Evolutionary conservation across 2,797 vertebrate genomes (phyloP).

Genomic region (Sternarchorhynchus goeldii): DNA sequence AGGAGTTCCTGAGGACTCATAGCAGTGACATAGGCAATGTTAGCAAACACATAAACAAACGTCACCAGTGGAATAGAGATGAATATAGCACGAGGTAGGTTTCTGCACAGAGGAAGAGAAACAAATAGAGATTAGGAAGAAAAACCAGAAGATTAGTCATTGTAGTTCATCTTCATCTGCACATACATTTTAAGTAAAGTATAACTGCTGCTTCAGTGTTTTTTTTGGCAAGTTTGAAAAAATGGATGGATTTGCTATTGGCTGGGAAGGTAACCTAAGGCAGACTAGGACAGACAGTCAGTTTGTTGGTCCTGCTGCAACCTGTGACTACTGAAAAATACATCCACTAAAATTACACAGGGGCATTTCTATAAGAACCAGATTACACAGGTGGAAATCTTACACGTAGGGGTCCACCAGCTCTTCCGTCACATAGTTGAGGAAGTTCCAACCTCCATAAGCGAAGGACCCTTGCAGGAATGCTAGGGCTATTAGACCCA

Average conservation of each 20-base stretch:
- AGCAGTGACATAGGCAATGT: slow-evolving; percentile 93
- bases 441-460: slow-evolving; percentile 95
- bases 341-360: not conserved
- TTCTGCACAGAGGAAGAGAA: slow-evolving; percentile 70
- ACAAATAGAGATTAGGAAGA: not conserved
- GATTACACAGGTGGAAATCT: slow-evolving; percentile 56
- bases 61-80: slow-evolving; percentile 95
- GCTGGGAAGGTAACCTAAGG: not conserved
- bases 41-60: slow-evolving; percentile 93
- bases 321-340: not conserved
- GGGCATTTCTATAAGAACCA: not conserved
- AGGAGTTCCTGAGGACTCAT: slow-evolving; percentile 93
- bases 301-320: not conserved
- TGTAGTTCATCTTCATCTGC: not conserved
- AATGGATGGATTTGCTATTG: not conserved
- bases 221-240: not conserved
- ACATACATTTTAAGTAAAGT: not conserved
- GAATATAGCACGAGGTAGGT: slow-evolving; percentile 93
- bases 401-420: slow-evolving; percentile 92
- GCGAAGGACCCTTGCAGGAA: slow-evolving; percentile 94
- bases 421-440: slow-evolving; percentile 96
- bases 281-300: not conserved
- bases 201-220: not conserved
- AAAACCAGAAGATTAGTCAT: not conserved
- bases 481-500: slow-evolving; percentile 87